Evolutionary conservation across 2,888 invertebrate genomes (phyloP).

Genomic region (Trichogramma evanescens): DNA sequence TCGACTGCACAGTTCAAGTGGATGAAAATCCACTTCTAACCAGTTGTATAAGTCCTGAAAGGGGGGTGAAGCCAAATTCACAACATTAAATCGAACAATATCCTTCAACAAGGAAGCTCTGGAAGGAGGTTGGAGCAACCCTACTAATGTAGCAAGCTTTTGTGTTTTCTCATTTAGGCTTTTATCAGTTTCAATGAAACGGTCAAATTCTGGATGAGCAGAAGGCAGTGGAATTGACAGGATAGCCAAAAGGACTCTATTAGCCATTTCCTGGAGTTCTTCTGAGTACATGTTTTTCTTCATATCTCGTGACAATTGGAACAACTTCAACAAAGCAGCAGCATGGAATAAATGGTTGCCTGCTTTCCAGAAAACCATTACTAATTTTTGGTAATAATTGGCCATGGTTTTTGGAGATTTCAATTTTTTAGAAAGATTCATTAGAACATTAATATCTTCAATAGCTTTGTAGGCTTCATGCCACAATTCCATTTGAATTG

Average conservation of each 20-base stretch:
- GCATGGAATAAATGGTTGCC: conserved; percentile 97
- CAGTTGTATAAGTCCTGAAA: conserved; percentile 84
- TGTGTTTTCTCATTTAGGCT: conserved; percentile 93
- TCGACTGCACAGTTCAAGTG: conserved; percentile 75
- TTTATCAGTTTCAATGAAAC: conserved; percentile 96
- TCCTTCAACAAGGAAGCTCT: conserved; percentile 81
- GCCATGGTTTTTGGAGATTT: conserved; percentile 97
- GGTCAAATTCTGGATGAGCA: conserved; percentile 91
- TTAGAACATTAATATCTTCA: conserved; percentile 94
- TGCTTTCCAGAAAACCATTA: conserved; percentile 98
- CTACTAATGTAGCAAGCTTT: conserved; percentile 79
- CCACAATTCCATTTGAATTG: conserved; percentile 99
- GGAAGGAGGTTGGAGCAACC: conserved; percentile 85
- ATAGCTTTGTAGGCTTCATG: conserved; percentile 98
- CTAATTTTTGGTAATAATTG: conserved; percentile 95
- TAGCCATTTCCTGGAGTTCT: conserved; percentile 91
- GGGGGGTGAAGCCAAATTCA: conserved; percentile 77
- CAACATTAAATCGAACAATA: conserved; percentile 77
- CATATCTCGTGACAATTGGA: conserved; percentile 90
- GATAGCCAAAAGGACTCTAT: conserved; percentile 88
- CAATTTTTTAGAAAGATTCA: conserved; percentile 93
- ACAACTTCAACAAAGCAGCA: conserved; percentile 87
- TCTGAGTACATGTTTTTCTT: conserved; percentile 93
- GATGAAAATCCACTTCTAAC: conserved; percentile 96
- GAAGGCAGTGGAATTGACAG: conserved; percentile 92